Percentiles rank a stretch among this genome's conserved stretches.
phyloP scores from a whole-genome alignment of 2,888 invertebrate genomes.

The Abrostola tripartita region DNA sequence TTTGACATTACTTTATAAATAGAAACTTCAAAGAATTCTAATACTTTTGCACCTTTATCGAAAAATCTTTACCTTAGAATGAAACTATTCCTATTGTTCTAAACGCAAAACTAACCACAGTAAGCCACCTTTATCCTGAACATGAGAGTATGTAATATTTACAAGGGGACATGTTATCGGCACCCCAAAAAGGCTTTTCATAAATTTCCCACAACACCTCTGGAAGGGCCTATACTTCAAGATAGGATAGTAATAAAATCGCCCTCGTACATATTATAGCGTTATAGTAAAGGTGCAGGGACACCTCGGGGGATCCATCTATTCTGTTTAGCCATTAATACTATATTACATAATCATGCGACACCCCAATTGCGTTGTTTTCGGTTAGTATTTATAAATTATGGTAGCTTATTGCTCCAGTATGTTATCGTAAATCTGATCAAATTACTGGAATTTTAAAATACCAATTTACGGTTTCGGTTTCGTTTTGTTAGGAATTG shows the following conservation, averaged over 20 bases:
- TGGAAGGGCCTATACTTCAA: conserved; percentile 72
- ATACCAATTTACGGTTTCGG: no score
- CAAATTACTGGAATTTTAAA: not conserved
- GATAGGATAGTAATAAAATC: conserved; percentile 81
- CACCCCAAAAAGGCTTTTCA: conserved; percentile 72
- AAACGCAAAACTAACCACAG: conserved; percentile 37
- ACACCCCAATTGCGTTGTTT: conserved; percentile 47
- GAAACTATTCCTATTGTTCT: conserved; percentile 12
- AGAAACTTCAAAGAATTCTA: no score
- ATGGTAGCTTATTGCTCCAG: conserved; percentile 21
- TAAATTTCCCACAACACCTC: conserved; percentile 75
- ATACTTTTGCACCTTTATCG: not conserved
- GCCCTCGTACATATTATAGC: conserved; percentile 81
- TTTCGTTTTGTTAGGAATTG: no score
- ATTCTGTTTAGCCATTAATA: conserved; percentile 82
- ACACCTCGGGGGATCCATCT: conserved; percentile 80
- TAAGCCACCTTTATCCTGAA: conserved; percentile 52
- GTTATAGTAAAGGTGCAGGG: conserved; percentile 75
- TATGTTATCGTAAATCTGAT: not conserved
- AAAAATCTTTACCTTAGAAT: not conserved
- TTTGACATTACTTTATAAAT: no score
- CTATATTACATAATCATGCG: conserved; percentile 69
- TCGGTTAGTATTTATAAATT: conserved; percentile 44
- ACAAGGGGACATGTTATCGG: conserved; percentile 66
- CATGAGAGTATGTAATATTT: conserved; percentile 66